These are phyloP conservation scores for Falcaria lacertinaria DNA, from an alignment of 2,888 invertebrate genomes.

Conservation along the genomic window DNA sequence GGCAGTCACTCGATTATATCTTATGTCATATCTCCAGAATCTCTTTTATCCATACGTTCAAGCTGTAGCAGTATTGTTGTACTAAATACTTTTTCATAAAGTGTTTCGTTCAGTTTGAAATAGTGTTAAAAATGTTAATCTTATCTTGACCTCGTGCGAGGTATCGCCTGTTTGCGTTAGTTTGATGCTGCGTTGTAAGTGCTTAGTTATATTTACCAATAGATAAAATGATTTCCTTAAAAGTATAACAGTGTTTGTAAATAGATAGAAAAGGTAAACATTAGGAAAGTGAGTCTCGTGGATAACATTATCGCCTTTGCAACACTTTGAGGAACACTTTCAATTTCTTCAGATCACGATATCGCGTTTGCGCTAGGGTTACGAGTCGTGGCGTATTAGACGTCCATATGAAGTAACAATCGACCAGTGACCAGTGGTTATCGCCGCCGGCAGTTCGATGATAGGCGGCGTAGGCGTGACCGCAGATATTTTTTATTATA, in stretches of 20 bases:
- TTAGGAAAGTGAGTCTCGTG: background rate
- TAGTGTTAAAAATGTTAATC: conserved; percentile 12
- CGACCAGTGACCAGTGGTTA: conserved; percentile 4
- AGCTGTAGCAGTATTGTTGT: background rate
- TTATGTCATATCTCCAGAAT: background rate
- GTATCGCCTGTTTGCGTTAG: conserved; percentile 41
- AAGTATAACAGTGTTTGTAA: background rate
- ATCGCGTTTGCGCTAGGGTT: conserved; percentile 22
- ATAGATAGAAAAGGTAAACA: background rate
- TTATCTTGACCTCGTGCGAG: conserved; percentile 31
- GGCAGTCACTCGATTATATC: background rate
- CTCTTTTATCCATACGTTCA: background rate
- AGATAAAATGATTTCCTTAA: conserved; percentile 20
- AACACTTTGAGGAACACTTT: conserved; percentile 26
- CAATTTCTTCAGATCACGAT: conserved; percentile 27
- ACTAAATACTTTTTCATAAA: background rate
- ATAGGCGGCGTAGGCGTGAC: conserved; percentile 18
- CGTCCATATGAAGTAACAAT: conserved; percentile 31
- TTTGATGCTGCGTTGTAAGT: conserved; percentile 33
- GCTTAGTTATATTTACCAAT: conserved; percentile 42
- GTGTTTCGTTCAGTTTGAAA: conserved; percentile 3
- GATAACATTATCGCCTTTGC: background rate
- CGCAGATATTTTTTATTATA: conserved; percentile 19
- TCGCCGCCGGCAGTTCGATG: conserved; percentile 10
- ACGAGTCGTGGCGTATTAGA: conserved; percentile 21